A percentile compares a stretch with the other conserved stretches of the same genome.
Conservation (phyloP, 1,140 invertebrate species). For the Drosophila simulans region DNA sequence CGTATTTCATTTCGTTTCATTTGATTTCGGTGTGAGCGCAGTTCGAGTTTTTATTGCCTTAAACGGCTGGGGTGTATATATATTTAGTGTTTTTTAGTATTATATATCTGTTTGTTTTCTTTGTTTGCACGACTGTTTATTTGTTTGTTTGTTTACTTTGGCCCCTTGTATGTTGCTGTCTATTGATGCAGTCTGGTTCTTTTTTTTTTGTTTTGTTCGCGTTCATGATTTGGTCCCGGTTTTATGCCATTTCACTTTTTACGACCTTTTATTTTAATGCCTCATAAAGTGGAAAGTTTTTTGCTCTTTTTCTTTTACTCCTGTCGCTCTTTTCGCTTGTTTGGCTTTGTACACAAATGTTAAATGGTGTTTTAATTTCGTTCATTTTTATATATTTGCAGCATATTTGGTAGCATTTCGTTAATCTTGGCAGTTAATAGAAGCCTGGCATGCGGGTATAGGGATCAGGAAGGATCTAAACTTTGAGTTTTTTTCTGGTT, state of each 20-base stretch:
- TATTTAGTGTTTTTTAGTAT: conserved; percentile 9
- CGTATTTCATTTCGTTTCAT: background rate
- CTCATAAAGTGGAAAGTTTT: conserved; percentile 71
- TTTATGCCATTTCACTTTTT: conserved; percentile 40
- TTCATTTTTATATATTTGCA: conserved; percentile 42
- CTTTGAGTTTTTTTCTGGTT: background rate
- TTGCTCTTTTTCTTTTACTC: conserved; percentile 17
- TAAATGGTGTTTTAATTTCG: conserved; percentile 33
- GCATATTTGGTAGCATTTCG: conserved; percentile 20
- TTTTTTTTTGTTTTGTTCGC: background rate
- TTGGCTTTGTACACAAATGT: conserved; percentile 39
- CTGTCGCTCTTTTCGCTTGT: conserved; percentile 11
- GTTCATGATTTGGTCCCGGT: background rate
- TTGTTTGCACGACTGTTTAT: conserved; percentile 13
- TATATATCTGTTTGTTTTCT: conserved; percentile 1
- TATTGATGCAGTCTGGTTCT: conserved; percentile 33
- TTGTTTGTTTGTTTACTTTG: conserved; percentile 9
- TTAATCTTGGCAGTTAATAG: background rate
- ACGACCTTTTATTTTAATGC: conserved; percentile 69
- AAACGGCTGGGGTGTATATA: background rate
- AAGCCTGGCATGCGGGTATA: background rate
- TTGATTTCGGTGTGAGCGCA: background rate
- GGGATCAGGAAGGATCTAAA: background rate
- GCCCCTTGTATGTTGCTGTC: conserved; percentile 8
- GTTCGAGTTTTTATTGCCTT: conserved; percentile 34